Conservation (phyloP, 2,888 invertebrate genomes). For the Allophyes oxyacanthae region DNA sequence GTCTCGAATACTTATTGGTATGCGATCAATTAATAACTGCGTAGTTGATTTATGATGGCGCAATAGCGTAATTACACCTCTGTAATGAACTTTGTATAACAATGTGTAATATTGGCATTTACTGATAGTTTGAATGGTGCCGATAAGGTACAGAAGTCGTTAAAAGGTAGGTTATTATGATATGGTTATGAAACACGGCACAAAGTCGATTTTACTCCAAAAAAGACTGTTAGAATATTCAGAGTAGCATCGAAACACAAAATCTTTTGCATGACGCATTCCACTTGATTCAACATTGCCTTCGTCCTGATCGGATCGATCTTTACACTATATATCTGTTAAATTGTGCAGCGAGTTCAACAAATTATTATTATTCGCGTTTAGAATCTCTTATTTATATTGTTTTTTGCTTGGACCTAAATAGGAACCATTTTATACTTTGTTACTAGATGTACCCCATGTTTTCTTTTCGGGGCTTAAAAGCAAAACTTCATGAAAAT, state of each 20-base stretch:
- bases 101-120: conserved; percentile 14
- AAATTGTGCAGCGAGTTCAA: background rate
- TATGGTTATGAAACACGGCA: background rate
- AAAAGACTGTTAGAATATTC: too few species aligned
- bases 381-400: conserved; percentile 23
- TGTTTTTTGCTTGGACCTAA: too few species aligned
- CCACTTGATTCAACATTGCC: too few species aligned
- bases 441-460: conserved; percentile 5
- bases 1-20: background rate
- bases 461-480: too few species aligned
- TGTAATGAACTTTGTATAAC: background rate
- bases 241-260: background rate
- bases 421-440: too few species aligned
- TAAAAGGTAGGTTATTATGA: background rate
- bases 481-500: too few species aligned
- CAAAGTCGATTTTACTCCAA: too few species aligned
- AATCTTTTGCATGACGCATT: too few species aligned
- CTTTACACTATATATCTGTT: too few species aligned
- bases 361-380: background rate
- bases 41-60: background rate
- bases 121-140: conserved; percentile 15
- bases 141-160: conserved; percentile 23
- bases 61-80: conserved; percentile 6
- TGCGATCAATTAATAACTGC: background rate
- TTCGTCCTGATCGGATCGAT: too few species aligned